Conservation (phyloP, 1,140 invertebrate species). For the Drosophila kurseongensis region DNA sequence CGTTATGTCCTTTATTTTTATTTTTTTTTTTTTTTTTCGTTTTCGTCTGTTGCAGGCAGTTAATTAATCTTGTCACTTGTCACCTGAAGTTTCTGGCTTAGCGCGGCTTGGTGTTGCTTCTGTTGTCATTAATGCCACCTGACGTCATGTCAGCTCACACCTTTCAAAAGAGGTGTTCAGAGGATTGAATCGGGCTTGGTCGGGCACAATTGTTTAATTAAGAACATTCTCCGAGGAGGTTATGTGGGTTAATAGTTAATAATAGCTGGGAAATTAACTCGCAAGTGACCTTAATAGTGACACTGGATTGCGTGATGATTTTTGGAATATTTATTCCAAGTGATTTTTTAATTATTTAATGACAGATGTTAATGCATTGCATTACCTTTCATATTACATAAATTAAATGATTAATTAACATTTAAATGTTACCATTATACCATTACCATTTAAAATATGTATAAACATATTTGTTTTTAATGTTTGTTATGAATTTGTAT, state of each 20-base stretch:
- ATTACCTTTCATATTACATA: too few species aligned
- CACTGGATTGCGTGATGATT: too few species aligned
- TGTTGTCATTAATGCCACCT: slow-evolving; percentile 49
- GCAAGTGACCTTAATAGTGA: slow-evolving; percentile 20
- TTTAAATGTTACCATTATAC: too few species aligned
- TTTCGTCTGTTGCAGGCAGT: slow-evolving; percentile 46
- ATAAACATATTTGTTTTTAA: too few species aligned
- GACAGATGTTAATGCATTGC: neutral
- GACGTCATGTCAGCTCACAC: slow-evolving; percentile 66
- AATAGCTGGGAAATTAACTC: slow-evolving; percentile 23
- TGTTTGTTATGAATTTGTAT: too few species aligned
- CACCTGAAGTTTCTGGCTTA: slow-evolving; percentile 62
- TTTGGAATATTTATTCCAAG: neutral
- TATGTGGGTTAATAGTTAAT: slow-evolving; percentile 43
- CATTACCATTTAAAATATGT: too few species aligned
- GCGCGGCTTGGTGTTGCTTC: slow-evolving; percentile 40
- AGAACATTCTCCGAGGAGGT: slow-evolving; percentile 6
- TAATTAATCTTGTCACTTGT: slow-evolving; percentile 77
- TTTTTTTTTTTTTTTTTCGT: slow-evolving; percentile 13
- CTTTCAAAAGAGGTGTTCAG: slow-evolving; percentile 15
- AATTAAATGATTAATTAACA: too few species aligned
- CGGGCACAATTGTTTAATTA: slow-evolving; percentile 47
- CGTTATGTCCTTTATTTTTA: slow-evolving; percentile 1
- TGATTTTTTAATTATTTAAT: neutral
- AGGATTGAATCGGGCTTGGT: slow-evolving; percentile 14